phyloP scores from a whole-genome alignment of 2,888 invertebrate genomes.

The Sinodicranocentrus sp. region DNA sequence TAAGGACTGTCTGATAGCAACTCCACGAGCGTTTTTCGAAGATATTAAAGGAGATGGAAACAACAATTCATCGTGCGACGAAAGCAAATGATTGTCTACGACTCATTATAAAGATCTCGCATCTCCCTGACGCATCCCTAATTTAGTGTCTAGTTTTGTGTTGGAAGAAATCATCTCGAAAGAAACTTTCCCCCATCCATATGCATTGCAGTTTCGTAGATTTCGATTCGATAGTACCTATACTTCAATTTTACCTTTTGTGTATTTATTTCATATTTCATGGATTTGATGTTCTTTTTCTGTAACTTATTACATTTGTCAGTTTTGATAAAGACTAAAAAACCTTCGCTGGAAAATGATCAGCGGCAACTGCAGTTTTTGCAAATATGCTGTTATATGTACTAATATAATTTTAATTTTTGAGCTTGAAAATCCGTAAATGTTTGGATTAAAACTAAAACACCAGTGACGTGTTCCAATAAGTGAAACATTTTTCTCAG shows the following conservation, averaged over 20 bases:
- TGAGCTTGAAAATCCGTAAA: constrained; percentile 11
- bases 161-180: neutral
- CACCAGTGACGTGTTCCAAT: constrained; percentile 6
- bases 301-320: no score
- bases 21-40: constrained; percentile 64
- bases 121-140: neutral
- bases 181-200: no score
- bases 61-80: constrained; percentile 52
- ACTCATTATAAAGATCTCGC: constrained; percentile 42
- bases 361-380: no score
- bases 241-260: no score
- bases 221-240: no score
- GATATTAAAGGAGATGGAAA: constrained; percentile 52
- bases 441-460: neutral
- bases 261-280: no score
- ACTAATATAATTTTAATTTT: neutral
- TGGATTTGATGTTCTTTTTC: no score
- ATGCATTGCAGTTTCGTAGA: no score
- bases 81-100: constrained; percentile 34
- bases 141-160: neutral
- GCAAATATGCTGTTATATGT: no score
- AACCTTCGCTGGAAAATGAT: no score
- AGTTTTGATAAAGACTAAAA: no score
- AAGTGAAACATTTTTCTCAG: no score
- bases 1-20: constrained; percentile 61